A percentile compares a stretch with the other conserved stretches of the same genome.
These are phyloP conservation scores for Araneus ventricosus DNA, from an alignment of 1,140 invertebrate species.

Conservation along the genomic window DNA sequence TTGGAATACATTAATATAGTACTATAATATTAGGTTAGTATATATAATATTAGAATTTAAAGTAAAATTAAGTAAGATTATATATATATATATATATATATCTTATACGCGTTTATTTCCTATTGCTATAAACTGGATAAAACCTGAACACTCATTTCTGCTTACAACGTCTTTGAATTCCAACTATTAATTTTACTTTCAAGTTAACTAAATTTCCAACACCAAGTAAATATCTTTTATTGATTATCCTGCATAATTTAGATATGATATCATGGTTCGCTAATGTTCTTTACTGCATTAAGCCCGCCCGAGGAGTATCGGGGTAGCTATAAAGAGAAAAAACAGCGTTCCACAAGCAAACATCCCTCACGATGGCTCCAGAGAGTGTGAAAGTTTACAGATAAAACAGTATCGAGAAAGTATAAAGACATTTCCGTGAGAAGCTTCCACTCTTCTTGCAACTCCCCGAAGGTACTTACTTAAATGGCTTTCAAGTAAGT, in stretches of 20 bases:
- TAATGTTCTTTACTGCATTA: neutral
- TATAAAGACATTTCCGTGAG: slow-evolving; percentile 64
- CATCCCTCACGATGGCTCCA: neutral
- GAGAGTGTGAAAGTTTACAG: slow-evolving; percentile 9
- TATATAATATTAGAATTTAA: too few species aligned
- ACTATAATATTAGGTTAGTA: too few species aligned
- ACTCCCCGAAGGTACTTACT: slow-evolving; percentile 37
- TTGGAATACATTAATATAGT: too few species aligned
- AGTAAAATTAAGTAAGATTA: too few species aligned
- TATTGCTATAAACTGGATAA: too few species aligned
- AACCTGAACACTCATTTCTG: too few species aligned
- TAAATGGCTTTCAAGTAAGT: slow-evolving; percentile 71
- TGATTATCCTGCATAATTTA: neutral
- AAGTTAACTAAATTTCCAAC: too few species aligned
- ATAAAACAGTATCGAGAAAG: slow-evolving; percentile 38
- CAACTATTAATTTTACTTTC: too few species aligned
- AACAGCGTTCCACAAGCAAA: neutral
- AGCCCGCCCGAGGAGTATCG: neutral
- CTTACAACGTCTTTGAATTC: too few species aligned
- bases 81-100: too few species aligned
- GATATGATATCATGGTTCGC: neutral
- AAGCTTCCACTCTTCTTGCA: slow-evolving; percentile 55
- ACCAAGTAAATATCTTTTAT: neutral
- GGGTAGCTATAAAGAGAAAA: neutral
- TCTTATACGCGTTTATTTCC: too few species aligned